phyloP scores from a whole-genome alignment of 2,113 vertebrate species.

The Calidris pygmaea region DNA sequence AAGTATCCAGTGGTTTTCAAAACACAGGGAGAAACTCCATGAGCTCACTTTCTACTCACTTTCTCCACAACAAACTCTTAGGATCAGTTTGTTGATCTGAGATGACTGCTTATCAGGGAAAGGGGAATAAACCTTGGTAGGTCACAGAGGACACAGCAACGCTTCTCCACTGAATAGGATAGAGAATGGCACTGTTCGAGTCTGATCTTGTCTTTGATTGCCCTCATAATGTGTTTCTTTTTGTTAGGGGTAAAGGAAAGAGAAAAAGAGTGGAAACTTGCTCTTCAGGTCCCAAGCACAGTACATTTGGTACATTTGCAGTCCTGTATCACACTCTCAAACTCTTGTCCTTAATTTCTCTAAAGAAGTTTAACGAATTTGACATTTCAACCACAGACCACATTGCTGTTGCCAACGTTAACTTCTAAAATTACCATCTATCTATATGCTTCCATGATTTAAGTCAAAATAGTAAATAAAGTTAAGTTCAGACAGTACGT shows the following conservation, averaged over 20 bases:
- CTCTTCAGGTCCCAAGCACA: background rate
- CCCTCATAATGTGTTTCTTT: background rate
- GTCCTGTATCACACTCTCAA: background rate
- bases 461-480: background rate
- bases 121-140: background rate
- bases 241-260: background rate
- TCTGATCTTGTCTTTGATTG: background rate
- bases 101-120: background rate
- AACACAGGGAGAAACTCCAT: background rate
- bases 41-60: background rate
- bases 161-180: background rate
- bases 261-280: background rate
- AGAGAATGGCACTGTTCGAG: background rate
- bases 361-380: background rate
- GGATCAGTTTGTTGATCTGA: background rate
- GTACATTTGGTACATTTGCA: background rate
- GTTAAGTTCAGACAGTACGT: background rate
- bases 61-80: background rate
- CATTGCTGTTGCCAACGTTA: background rate
- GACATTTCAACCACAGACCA: background rate
- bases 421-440: background rate
- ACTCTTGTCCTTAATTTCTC: background rate
- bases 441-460: background rate
- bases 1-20: background rate
- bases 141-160: background rate